Evolutionary conservation across 2,888 invertebrate species (phyloP), one percentile per base, ranked within the genome.

Genomic region (Apomyelois bistriatella): DNA sequence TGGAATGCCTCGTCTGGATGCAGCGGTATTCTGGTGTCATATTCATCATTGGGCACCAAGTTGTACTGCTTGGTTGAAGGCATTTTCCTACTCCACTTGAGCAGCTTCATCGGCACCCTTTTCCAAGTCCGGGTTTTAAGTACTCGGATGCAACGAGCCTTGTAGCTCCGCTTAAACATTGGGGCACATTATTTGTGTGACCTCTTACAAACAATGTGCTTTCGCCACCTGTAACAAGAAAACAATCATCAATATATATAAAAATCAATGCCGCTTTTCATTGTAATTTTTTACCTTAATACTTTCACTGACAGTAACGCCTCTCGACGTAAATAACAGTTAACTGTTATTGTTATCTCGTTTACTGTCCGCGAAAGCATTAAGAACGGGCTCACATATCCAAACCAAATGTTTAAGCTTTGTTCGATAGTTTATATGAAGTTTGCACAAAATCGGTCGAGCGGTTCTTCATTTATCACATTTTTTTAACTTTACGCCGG

Each of bases 1-100:
- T 97, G 95, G 91, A 99, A 99, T 60, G 98, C 98, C 88, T 98
- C 98, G 65, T 99, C 99, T 57, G 98, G 95, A 86, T 99, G 98
- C 65, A 99, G 91, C n/a, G 99, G 98, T 76, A 99, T 97, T 77
- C 98, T 93, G 59, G 96, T 95, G 85, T 99, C 99, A 85, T 96
- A 97, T 76, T 98, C 98, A 87, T 99, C 99, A 84, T 97, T 97
- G 70, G 97, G 96, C 75, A 99, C 98, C 88, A 98, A 93, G 89
- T 98, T 96, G 92, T 99, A 99, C 68, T 92, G 91, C 84, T 95
- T 95, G 85, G 95, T 96, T 74, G 96, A 95, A 79, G 96, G 95
- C 96, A 96, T 96, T 85, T 92, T 94, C 55, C 76, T 79, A 12
- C 81, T 76, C 87, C 90, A 90, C 82, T 83, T 84, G 40, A 88